Evolutionary conservation across 2,113 vertebrate species (phyloP).

Genomic region (Coptodon bakossiorum): DNA sequence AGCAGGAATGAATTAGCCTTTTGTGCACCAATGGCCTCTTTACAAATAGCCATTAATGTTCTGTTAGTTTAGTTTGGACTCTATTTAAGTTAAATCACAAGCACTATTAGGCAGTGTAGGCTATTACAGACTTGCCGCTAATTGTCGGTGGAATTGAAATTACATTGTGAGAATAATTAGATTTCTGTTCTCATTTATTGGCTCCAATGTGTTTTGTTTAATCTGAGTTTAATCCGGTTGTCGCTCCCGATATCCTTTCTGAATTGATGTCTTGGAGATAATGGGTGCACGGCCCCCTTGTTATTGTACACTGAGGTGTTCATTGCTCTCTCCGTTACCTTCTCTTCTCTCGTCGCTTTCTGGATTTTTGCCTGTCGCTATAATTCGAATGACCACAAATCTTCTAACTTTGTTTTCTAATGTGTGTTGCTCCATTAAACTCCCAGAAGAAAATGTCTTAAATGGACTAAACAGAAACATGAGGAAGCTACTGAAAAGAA

Average conservation of each 20-base stretch:
- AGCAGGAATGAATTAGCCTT: conserved; percentile 28
- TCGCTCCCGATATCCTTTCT: conserved; percentile 15
- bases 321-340: background rate
- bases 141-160: background rate
- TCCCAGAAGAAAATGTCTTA: background rate
- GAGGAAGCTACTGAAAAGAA: conserved; percentile 4
- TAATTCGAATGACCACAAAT: conserved; percentile 17
- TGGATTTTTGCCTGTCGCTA: background rate
- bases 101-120: background rate
- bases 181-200: conserved; percentile 6
- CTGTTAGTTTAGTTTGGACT: conserved; percentile 38
- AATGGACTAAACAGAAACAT: conserved; percentile 35
- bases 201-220: conserved; percentile 14
- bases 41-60: conserved; percentile 36
- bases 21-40: conserved; percentile 23
- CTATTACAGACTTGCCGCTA: conserved; percentile 1
- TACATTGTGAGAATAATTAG: background rate
- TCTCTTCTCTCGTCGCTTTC: background rate
- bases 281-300: background rate
- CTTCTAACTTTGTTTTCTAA: conserved; percentile 53
- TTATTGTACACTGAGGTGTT: conserved; percentile 24
- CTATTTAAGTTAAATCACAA: conserved; percentile 33
- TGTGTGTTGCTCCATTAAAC: conserved; percentile 29
- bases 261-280: conserved; percentile 11
- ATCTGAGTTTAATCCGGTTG: conserved; percentile 21